Conservation (phyloP, 2,797 vertebrate species). For the Acanthurus tractus region DNA sequence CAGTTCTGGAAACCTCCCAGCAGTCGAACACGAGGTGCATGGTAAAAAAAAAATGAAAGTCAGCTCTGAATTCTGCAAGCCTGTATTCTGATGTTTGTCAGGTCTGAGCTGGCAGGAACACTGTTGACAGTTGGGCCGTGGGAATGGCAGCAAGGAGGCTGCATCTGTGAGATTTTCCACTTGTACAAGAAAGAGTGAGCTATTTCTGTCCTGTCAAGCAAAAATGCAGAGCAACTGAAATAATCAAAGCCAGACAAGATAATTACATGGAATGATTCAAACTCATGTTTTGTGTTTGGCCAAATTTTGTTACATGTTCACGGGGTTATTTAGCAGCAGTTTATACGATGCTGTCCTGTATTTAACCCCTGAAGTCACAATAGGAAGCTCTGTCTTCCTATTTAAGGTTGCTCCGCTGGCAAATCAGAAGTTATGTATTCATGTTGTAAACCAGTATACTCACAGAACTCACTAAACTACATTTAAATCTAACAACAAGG, state of each 20-base stretch:
- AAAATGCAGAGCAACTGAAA: constrained; percentile 29
- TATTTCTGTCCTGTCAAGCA: constrained; percentile 53
- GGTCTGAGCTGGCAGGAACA: constrained; percentile 38
- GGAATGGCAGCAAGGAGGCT: constrained; percentile 55
- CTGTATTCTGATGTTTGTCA: constrained; percentile 43
- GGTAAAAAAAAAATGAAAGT: constrained; percentile 18
- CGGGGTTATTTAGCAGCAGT: neutral
- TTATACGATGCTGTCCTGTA: constrained; percentile 4
- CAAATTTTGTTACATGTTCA: constrained; percentile 5
- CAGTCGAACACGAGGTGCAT: neutral
- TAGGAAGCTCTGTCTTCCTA: no score
- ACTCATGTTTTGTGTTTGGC: neutral
- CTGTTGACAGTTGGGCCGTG: constrained; percentile 58
- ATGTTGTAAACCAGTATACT: neutral
- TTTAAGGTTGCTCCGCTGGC: no score
- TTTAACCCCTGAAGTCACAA: neutral
- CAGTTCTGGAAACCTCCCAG: constrained; percentile 29
- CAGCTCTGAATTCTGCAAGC: constrained; percentile 31
- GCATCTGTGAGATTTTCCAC: constrained; percentile 69
- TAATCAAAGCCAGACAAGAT: constrained; percentile 28
- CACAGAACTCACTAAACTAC: neutral
- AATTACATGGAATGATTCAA: constrained; percentile 15
- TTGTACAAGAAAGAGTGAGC: constrained; percentile 38
- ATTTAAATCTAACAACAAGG: no score
- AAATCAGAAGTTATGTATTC: neutral